phyloP scores from a whole-genome alignment of 2,888 invertebrate genomes.

The Sminthurinus aureus region DNA sequence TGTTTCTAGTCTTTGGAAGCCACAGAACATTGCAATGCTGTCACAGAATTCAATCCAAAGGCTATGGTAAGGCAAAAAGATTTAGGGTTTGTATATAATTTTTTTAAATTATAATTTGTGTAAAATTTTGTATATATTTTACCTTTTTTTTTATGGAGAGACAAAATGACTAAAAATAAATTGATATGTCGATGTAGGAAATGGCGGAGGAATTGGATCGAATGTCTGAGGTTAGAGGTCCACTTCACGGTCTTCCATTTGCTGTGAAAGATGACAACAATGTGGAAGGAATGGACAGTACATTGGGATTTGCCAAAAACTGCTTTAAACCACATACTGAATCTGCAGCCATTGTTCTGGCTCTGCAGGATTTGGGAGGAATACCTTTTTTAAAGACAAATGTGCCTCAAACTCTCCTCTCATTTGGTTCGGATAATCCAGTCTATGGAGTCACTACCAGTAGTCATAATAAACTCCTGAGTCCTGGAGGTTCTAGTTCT shows the following conservation, averaged over 20 bases:
- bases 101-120: too few species aligned
- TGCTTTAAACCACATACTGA: slow-evolving; percentile 60
- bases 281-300: slow-evolving; percentile 63
- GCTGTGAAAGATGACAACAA: slow-evolving; percentile 62
- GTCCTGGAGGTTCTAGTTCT: slow-evolving; percentile 51
- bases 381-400: slow-evolving; percentile 62
- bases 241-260: slow-evolving; percentile 62
- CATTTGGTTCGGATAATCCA: slow-evolving; percentile 57
- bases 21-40: slow-evolving; percentile 60
- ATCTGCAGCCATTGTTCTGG: slow-evolving; percentile 53
- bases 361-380: slow-evolving; percentile 55
- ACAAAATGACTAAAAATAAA: slow-evolving; percentile 54
- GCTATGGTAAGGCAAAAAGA: slow-evolving; percentile 58
- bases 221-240: slow-evolving; percentile 46
- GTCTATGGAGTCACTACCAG: slow-evolving; percentile 57
- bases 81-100: too few species aligned
- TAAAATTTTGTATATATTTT: background rate
- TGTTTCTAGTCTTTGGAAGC: slow-evolving; percentile 60
- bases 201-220: slow-evolving; percentile 51
- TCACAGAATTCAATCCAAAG: slow-evolving; percentile 61
- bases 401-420: slow-evolving; percentile 62
- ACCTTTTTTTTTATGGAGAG: background rate
- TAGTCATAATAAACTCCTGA: slow-evolving; percentile 50
- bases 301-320: slow-evolving; percentile 61
- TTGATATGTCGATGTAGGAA: slow-evolving; percentile 41